Base-by-base conservation (phyloP, 2,888 invertebrate species). In the Papilio protenor region DNA sequence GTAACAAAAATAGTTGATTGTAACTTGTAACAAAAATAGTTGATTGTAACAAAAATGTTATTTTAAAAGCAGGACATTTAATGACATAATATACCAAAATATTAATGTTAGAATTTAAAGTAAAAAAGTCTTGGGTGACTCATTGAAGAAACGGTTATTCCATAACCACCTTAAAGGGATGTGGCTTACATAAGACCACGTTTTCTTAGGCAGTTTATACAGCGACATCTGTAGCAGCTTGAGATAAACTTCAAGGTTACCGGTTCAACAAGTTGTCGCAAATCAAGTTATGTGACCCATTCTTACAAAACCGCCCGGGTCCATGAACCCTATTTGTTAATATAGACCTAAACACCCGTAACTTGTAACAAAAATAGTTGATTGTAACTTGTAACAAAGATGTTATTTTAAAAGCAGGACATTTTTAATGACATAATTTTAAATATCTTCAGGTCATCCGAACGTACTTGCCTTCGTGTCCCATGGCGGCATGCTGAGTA, bases 401-500 rank as follows among this genome's bases (percentile, higher is more conserved):
- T 40, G 40, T 40, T 8, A 40, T 40, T 40, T 40, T 40, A 40
- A 40, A 40, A 40, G 8, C 40, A 27, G 27, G 27, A 27, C 33
- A n/a, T 11, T 10, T 10, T 57, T 21, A n/a, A 21, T 57, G 8
- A 23, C 8, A 40, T 18, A 4, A 6, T 59, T 69, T 40, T n/a
- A 49, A 69, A 71, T 69, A 16, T 70, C 87, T 87, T 1, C 84
- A 96, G 96, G 95, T 83, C 97, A 97, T 86, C 96, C 96, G 0
- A 97, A 97, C 82, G 95, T 97, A 0, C 90, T 95, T 77, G 96
- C 96, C 0, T 97, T 97, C 84, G 94, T 97, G 81, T 96, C 96
- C 0, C 97, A 97, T 85, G 97, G 96, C 0, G 97, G 97, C 0
- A 95, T 97, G 84, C 94, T 97, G 83, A 96, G 97, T 75, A 88